Evolutionary conservation across 1,140 invertebrate genomes (phyloP), one percentile per base, ranked within the genome.

Genomic region (Polyergus mexicanus): DNA sequence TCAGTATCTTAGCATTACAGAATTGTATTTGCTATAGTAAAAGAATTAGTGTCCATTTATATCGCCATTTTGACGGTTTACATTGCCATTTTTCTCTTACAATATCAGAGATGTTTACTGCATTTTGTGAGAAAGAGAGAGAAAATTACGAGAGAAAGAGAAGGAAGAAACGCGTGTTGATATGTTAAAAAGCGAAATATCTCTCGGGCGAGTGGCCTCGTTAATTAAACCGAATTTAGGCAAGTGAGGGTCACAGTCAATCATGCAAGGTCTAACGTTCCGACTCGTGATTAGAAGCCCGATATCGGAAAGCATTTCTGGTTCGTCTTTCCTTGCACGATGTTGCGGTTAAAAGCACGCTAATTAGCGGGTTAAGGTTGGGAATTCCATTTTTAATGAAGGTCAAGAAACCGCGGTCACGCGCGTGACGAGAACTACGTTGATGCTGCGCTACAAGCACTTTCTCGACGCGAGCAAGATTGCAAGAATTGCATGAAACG

Each of bases 281-380:
- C 13, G 41, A 62, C 41, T 81, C 32, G 76, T 51, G n/a, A 28
- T 11, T 58, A 22, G 35, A 87, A 51, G 72, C 72, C 11, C 35
- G 84, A 41, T 90, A 89, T 90, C 83, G 89, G 76, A 90, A 90
- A 85, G 51, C 84, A 13, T 28, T 56, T 85, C 38, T 19, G 54
- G 22, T 25, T 7, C 47, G 28, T 19, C 58, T 85, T 51, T 66
- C 89, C 89, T 90, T 90, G 85, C 87, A 63, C 71, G 66, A 56
- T 75, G 81, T 74, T 72, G 65, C 71, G 72, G 85, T 83, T 90
- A 78, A 90, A 65, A 88, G 81, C 80, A 19, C 65, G 51, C 75
- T 91, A 89, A 91, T 90, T 91, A 90, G 19, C 89, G 87, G 87
- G 87, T 91, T 90, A 89, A 91, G 89, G 90, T 84, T 83, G 54